Evolutionary conservation across 2,888 invertebrate genomes (phyloP).

Genomic region (Meteorus colon): DNA sequence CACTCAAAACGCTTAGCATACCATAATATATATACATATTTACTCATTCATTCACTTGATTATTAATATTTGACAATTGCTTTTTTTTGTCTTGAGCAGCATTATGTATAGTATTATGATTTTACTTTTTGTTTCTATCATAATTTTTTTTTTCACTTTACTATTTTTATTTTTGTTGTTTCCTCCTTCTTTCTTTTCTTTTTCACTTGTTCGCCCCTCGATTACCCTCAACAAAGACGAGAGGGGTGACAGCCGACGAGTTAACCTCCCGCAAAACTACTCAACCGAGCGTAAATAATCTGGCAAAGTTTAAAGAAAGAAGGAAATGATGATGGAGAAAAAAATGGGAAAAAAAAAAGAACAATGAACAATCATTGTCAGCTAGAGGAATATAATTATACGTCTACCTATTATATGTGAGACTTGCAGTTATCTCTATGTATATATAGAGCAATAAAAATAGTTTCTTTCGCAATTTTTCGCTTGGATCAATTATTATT

Average conservation of each 20-base stretch:
- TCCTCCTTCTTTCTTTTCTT: conserved; percentile 39
- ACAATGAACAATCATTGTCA: neutral
- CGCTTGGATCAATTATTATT: neutral
- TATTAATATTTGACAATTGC: conserved; percentile 29
- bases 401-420: no score
- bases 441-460: no score
- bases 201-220: conserved; percentile 37
- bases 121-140: neutral
- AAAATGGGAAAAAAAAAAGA: neutral
- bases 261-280: conserved; percentile 53
- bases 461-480: no score
- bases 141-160: conserved; percentile 5
- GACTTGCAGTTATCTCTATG: no score
- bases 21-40: conserved; percentile 60
- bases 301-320: conserved; percentile 24
- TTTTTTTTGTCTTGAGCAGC: conserved; percentile 4
- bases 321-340: neutral
- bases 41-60: conserved; percentile 8
- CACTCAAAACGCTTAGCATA: conserved; percentile 67
- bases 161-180: conserved; percentile 17
- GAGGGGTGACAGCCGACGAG: conserved; percentile 39
- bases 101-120: conserved; percentile 8
- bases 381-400: neutral
- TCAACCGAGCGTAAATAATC: conserved; percentile 51
- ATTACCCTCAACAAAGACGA: conserved; percentile 3